Evolutionary conservation across 2,113 vertebrate genomes (phyloP).

Genomic region (Bucco capensis): DNA sequence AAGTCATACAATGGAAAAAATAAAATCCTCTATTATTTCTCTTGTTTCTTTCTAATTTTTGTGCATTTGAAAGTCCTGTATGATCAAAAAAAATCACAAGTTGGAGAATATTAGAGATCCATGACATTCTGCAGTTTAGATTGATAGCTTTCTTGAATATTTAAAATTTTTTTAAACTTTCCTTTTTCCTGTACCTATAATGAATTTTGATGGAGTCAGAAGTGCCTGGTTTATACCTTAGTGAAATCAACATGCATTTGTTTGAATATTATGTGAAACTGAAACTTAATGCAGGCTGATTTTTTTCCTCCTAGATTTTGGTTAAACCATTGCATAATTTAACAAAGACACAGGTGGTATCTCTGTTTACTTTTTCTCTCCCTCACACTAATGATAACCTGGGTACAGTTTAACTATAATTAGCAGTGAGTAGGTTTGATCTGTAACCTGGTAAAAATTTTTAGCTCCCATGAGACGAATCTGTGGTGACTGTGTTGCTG

Average conservation of each 20-base stretch:
- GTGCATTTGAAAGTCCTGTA: neutral
- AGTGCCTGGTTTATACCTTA: neutral
- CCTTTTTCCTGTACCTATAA: neutral
- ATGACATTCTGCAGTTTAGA: neutral
- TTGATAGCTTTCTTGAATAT: neutral
- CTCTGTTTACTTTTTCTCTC: neutral
- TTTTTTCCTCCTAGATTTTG: neutral
- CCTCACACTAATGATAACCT: neutral
- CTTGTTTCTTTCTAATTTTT: neutral
- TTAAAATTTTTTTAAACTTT: neutral
- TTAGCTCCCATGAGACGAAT: neutral
- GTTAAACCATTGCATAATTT: neutral
- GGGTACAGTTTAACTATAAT: neutral
- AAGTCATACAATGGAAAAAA: neutral
- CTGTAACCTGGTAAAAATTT: neutral
- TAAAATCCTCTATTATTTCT: neutral
- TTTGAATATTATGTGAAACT: neutral
- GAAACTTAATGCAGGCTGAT: neutral
- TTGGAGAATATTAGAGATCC: neutral
- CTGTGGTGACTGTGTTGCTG: accelerated
- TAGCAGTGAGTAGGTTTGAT: neutral
- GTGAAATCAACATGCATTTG: neutral
- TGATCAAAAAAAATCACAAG: neutral
- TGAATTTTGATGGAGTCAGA: neutral
- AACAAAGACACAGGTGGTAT: neutral